Evolutionary conservation across 1,140 invertebrate species (phyloP).

Genomic region (Phenacoccus solenopsis): DNA sequence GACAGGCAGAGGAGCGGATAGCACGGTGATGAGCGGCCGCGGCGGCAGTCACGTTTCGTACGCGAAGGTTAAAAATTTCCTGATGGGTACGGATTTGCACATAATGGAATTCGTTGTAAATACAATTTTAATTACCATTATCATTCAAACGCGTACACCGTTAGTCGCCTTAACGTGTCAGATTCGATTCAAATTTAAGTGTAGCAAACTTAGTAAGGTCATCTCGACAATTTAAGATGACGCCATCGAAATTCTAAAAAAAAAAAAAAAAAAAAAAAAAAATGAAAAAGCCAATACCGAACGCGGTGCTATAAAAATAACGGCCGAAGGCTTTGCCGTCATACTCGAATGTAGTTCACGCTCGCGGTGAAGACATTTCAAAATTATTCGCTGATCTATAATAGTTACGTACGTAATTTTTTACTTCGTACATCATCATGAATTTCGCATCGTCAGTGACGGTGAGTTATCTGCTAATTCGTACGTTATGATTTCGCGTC

Average conservation of each 20-base stretch:
- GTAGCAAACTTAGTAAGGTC: neutral
- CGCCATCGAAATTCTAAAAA: neutral
- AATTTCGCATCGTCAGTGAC: neutral
- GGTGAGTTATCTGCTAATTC: neutral
- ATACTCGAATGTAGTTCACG: neutral
- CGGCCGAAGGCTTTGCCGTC: neutral
- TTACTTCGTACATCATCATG: neutral
- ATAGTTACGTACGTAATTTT: neutral
- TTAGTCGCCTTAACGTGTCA: neutral
- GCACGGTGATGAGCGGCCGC: neutral
- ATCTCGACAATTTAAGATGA: neutral
- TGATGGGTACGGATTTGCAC: neutral
- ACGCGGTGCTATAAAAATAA: neutral
- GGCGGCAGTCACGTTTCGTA: neutral
- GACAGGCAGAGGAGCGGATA: neutral
- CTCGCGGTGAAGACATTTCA: neutral
- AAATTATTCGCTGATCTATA: neutral
- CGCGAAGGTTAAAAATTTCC: neutral
- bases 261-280: neutral
- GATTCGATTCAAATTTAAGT: neutral
- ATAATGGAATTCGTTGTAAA: neutral
- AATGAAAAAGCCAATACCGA: neutral
- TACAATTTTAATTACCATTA: neutral
- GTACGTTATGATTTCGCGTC: no score
- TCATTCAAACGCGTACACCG: neutral